These are phyloP conservation scores for Gila robusta DNA, from an alignment of 2,797 vertebrate genomes.

Conservation along the genomic window DNA sequence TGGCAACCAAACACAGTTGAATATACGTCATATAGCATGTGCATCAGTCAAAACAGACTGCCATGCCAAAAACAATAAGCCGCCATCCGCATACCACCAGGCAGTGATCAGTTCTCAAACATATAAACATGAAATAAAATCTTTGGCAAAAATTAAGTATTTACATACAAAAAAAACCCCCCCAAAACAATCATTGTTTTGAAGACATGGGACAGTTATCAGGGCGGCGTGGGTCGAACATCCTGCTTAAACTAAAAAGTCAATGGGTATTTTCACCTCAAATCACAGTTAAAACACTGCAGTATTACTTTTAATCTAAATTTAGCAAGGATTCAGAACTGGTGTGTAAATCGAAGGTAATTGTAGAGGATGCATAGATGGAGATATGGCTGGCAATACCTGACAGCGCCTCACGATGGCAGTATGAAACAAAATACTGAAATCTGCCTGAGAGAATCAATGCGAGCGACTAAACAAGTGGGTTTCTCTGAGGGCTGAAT, in stretches of 20 bases:
- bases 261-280: slow-evolving; percentile 6
- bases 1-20: slow-evolving; percentile 48
- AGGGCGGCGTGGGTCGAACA: background rate
- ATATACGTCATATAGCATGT: slow-evolving; percentile 34
- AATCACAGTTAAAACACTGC: slow-evolving; percentile 81
- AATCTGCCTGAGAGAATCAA: slow-evolving; percentile 8
- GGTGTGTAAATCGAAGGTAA: slow-evolving; percentile 65
- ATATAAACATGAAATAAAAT: slow-evolving; percentile 60
- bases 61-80: slow-evolving; percentile 44
- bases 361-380: slow-evolving; percentile 34
- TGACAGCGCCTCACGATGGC: slow-evolving; percentile 57
- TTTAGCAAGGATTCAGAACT: slow-evolving; percentile 54
- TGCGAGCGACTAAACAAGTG: background rate
- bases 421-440: slow-evolving; percentile 54
- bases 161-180: slow-evolving; percentile 43
- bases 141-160: slow-evolving; percentile 67
- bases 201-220: slow-evolving; percentile 1
- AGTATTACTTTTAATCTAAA: slow-evolving; percentile 59
- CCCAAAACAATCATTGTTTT: too few species aligned
- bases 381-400: slow-evolving; percentile 33
- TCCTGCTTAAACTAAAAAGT: slow-evolving; percentile 33
- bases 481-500: slow-evolving; percentile 14
- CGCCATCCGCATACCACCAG: slow-evolving; percentile 30
- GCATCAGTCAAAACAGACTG: slow-evolving; percentile 40
- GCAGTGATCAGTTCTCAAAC: slow-evolving; percentile 53